A percentile compares a stretch with the other conserved stretches of the same genome.
These are phyloP conservation scores for Rhopalosiphum nymphaeae DNA, from an alignment of 2,888 invertebrate genomes.

Conservation along the genomic window DNA sequence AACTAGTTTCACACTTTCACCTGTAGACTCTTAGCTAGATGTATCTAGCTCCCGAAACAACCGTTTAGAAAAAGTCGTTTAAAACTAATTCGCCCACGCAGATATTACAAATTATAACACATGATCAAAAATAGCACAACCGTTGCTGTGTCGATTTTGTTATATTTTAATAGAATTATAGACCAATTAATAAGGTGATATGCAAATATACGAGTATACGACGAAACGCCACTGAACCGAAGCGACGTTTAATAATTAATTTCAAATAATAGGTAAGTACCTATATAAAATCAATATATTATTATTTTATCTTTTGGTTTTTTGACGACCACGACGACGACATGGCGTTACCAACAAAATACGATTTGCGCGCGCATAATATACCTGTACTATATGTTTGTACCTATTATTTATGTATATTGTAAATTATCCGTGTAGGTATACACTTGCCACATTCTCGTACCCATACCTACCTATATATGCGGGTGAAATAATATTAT, in stretches of 20 bases:
- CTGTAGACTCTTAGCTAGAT: neutral
- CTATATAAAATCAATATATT: neutral
- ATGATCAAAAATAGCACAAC: too few species aligned
- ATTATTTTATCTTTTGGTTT: neutral
- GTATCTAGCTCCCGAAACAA: neutral
- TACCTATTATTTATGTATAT: neutral
- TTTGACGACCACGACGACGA: neutral
- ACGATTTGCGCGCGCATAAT: neutral
- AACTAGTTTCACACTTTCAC: neutral
- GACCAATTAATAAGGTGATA: neutral
- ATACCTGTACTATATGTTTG: neutral
- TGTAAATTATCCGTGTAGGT: neutral
- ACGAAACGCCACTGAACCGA: neutral
- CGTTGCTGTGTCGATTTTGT: neutral
- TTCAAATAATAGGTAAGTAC: neutral
- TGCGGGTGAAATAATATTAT: conserved; percentile 31
- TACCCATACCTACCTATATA: neutral
- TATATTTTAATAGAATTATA: neutral
- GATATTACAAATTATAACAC: neutral
- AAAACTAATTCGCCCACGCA: neutral
- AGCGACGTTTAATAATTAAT: neutral
- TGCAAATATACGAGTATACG: neutral
- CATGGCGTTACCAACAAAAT: neutral
- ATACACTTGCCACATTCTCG: neutral
- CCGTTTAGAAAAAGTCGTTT: neutral